Evolutionary conservation across 2,797 vertebrate species (phyloP), one percentile per base, ranked within the genome.

Genomic region (Takifugu ocellatus): DNA sequence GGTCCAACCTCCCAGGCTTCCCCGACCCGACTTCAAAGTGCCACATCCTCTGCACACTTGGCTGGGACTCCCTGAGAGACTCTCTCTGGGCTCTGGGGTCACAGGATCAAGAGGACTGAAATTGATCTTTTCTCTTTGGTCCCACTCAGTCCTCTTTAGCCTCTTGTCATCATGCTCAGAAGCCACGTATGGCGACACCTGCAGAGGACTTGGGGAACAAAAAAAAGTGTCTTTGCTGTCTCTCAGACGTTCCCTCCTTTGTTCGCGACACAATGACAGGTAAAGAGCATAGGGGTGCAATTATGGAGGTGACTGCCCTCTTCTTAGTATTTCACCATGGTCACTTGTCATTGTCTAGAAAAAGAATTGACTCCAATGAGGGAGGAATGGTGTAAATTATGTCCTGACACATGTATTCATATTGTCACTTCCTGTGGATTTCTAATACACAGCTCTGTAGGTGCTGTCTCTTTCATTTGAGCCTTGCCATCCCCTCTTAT

Each of bases 51-150:
- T 2, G 49, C 25, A 17, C 75, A 73, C 85, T 86, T 56, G 59
- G 78, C 70, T 68, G 75, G 74, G 74, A 75, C 78, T 86, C 84
- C 83, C 86, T 72, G 58, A 74, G 86, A 86, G 86, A 85, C 78
- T 66, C 78, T 77, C 71, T 51, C 64, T 39, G 59, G 78, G 71
- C 68, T 81, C 65, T 5, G 50, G 82, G 84, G 85, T 89, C 86
- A 78, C 0, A 16, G 70, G 85, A 88, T 91, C 89, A 89, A 90
- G 88, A 89, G 83, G 77, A 81, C 70, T 85, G 79, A 88, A 90
- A 90, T 88, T 84, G 78, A 87, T 86, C 79, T 77, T 9, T 61
- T 81, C 74, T 77, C 79, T 82, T 84, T 85, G 77, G 81, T 86
- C 70, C 66, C 17, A 61, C 74, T 74, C 77, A 64, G 59, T 62